Evolutionary conservation across 2,888 invertebrate species (phyloP).

Genomic region (Nephrotoma flavescens): DNA sequence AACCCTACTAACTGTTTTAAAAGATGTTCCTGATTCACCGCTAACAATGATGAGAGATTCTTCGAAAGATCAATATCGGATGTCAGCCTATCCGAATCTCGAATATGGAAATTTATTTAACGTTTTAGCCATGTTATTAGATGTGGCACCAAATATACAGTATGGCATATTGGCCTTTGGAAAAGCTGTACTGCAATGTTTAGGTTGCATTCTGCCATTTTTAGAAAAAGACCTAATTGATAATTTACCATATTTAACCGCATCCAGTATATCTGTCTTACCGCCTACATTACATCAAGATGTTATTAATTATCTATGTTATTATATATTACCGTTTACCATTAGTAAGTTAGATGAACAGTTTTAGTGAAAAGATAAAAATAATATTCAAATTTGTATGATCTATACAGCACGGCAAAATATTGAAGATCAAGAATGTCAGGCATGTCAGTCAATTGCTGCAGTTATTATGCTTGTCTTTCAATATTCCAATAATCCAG

Average conservation of each 20-base stretch:
- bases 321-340: slow-evolving; percentile 90
- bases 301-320: slow-evolving; percentile 86
- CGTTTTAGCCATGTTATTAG: slow-evolving; percentile 63
- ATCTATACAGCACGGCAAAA: slow-evolving; percentile 46
- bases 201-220: slow-evolving; percentile 91
- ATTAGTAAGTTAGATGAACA: slow-evolving; percentile 46
- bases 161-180: slow-evolving; percentile 78
- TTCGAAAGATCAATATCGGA: slow-evolving; percentile 70
- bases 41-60: slow-evolving; percentile 80
- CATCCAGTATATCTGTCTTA: slow-evolving; percentile 85
- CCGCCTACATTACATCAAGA: slow-evolving; percentile 85
- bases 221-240: slow-evolving; percentile 92
- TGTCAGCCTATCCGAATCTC: slow-evolving; percentile 87
- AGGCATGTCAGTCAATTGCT: slow-evolving; percentile 72
- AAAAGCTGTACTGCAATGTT: slow-evolving; percentile 80
- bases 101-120: slow-evolving; percentile 94
- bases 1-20: slow-evolving; percentile 86
- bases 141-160: slow-evolving; percentile 84
- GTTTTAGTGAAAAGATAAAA: slow-evolving; percentile 22
- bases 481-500: slow-evolving; percentile 88
- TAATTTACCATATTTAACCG: slow-evolving; percentile 85
- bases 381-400: not conserved
- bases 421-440: slow-evolving; percentile 56
- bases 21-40: slow-evolving; percentile 90
- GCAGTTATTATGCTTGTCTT: slow-evolving; percentile 96